These are phyloP conservation scores for Hedya salicella DNA, from an alignment of 2,888 invertebrate genomes.

Conservation along the genomic window DNA sequence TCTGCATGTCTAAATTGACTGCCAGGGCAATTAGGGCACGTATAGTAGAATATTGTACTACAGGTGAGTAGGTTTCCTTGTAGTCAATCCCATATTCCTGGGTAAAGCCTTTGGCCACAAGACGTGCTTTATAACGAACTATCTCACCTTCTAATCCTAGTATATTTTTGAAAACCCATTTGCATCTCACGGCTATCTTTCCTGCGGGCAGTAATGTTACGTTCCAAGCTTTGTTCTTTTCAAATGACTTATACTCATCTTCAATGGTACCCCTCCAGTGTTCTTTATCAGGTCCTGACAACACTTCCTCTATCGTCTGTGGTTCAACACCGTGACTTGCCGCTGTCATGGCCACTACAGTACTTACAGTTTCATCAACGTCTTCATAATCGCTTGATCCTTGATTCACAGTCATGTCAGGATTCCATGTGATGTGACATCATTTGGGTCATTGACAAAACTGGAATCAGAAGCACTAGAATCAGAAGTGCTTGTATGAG, in stretches of 20 bases:
- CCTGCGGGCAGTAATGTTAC: background rate
- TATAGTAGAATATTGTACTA: background rate
- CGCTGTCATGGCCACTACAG: background rate
- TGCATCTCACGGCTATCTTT: constrained; percentile 24
- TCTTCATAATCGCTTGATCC: constrained; percentile 2
- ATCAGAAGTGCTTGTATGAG: background rate
- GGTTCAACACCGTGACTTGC: constrained; percentile 4
- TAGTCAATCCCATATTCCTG: constrained; percentile 16
- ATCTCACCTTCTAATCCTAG: constrained; percentile 15
- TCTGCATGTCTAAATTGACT: background rate
- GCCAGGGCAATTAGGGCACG: background rate
- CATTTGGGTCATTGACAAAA: background rate
- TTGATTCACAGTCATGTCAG: constrained; percentile 19
- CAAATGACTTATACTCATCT: constrained; percentile 25
- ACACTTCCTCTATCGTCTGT: constrained; percentile 21
- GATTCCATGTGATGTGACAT: constrained; percentile 29
- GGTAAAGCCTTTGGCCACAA: constrained; percentile 34
- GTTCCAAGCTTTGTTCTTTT: background rate
- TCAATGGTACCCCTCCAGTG: constrained; percentile 14
- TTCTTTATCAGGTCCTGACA: constrained; percentile 20
- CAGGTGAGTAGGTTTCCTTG: background rate
- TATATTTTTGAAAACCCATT: constrained; percentile 31
- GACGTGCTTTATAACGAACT: constrained; percentile 24
- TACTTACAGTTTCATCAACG: background rate
- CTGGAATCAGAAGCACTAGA: background rate